Evolutionary conservation across 2,888 invertebrate genomes (phyloP), one percentile per base, ranked within the genome.

Genomic region (Torymus auratus): DNA sequence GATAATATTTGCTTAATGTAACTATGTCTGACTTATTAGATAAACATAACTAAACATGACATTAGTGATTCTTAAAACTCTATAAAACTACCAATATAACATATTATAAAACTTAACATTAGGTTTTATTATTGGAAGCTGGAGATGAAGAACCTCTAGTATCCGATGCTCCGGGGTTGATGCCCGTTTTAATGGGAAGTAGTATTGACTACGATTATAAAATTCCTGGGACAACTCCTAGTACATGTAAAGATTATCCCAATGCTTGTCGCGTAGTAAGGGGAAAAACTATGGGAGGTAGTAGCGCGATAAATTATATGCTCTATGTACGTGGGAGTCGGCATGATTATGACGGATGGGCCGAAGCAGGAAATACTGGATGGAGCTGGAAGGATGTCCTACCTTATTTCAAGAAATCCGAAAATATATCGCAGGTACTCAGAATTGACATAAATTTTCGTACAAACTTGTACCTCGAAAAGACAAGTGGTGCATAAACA

Each of bases 71-170:
- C n/a, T n/a, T n/a, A n/a, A n/a, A n/a, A n/a, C n/a, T n/a, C n/a
- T n/a, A n/a, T n/a, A n/a, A n/a, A n/a, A n/a, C n/a, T n/a, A n/a
- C n/a, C n/a, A n/a, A n/a, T n/a, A n/a, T n/a, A n/a, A n/a, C n/a
- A n/a, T n/a, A n/a, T n/a, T n/a, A n/a, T n/a, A n/a, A n/a, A n/a
- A n/a, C n/a, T n/a, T 28, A 28, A 28, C 4, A 28, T 1, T 89
- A 92, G 20, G 94, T 96, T 0, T 89, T 96, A 28, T 91, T 96
- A 0, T 87, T 96, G 83, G 96, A 96, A 92, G 95, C 95, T 0
- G 96, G 96, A 15, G 93, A 93, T 56, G 95, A 96, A 84, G 96
- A 96, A 90, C 95, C 94, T 50, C 94, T 95, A 85, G 91, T 95
- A 65, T 94, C 95, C 0, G 96, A 96, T 86, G 93, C 96, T 41